phyloP scores from a whole-genome alignment of 2,888 invertebrate genomes.

The Lottia gigantea region DNA sequence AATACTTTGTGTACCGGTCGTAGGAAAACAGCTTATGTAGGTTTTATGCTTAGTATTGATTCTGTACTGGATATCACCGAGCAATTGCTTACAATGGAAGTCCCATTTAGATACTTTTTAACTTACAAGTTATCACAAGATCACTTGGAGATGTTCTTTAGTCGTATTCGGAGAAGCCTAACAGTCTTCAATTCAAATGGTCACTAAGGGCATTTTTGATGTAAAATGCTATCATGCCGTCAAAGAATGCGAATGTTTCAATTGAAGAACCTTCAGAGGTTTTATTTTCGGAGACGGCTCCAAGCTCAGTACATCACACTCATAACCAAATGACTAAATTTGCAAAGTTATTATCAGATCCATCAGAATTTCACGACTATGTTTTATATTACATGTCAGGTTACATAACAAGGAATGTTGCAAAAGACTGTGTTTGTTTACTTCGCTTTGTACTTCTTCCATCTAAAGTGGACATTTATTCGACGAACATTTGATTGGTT shows the following conservation, averaged over 20 bases:
- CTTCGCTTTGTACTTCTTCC: not conserved
- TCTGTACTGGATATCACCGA: constrained; percentile 7
- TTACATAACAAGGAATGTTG: constrained; percentile 8
- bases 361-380: constrained; percentile 17
- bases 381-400: constrained; percentile 16
- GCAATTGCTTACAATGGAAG: not conserved
- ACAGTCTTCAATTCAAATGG: constrained; percentile 19
- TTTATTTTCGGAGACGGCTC: constrained; percentile 5
- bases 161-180: constrained; percentile 14
- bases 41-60: constrained; percentile 13
- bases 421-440: not conserved
- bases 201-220: constrained; percentile 13
- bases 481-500: not conserved
- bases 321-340: not conserved
- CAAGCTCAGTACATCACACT: not conserved
- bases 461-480: not conserved
- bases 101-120: constrained; percentile 4
- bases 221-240: constrained; percentile 15
- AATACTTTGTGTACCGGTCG: constrained; percentile 4
- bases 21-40: constrained; percentile 17
- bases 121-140: constrained; percentile 18
- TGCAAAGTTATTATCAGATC: not conserved
- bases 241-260: not conserved
- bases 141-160: constrained; percentile 17
- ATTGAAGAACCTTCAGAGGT: not conserved